These are phyloP conservation scores for Pteronotus mesoamericanus DNA, from an alignment of 2,797 vertebrate genomes.

Conservation along the genomic window DNA sequence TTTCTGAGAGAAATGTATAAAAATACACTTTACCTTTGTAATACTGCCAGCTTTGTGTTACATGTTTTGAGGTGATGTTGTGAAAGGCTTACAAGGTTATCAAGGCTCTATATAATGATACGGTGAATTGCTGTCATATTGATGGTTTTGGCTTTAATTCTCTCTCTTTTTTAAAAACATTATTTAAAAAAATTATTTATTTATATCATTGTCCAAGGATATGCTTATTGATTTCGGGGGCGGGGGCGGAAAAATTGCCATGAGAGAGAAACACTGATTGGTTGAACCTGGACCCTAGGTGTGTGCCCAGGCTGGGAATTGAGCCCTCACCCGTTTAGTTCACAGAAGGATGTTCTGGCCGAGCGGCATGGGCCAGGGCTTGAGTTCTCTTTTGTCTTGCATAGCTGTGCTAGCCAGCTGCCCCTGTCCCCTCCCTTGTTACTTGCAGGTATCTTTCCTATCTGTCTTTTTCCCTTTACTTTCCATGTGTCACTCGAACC, in stretches of 20 bases:
- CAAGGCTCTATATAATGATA: not conserved
- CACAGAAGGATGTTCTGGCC: no score
- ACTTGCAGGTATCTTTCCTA: not conserved
- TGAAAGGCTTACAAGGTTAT: not conserved
- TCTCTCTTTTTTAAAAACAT: not conserved
- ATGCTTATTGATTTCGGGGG: no score
- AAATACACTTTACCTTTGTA: not conserved
- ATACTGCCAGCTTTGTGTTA: not conserved
- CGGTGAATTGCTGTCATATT: not conserved
- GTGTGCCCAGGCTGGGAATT: no score
- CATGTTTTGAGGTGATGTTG: not conserved
- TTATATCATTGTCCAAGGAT: no score
- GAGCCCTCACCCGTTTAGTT: no score
- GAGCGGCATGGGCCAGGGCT: not conserved
- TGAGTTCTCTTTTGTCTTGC: not conserved
- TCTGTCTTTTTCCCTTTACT: not conserved
- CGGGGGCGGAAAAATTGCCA: no score
- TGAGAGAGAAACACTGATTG: no score
- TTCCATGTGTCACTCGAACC: not conserved
- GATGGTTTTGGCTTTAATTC: not conserved
- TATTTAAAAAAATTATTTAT: no score
- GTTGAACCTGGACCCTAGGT: no score
- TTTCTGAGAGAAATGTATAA: not conserved
- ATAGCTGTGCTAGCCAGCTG: not conserved
- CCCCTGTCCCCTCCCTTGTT: no score